These are phyloP conservation scores for Agelaius phoeniceus DNA, from an alignment of 2,113 vertebrate genomes.

Conservation along the genomic window DNA sequence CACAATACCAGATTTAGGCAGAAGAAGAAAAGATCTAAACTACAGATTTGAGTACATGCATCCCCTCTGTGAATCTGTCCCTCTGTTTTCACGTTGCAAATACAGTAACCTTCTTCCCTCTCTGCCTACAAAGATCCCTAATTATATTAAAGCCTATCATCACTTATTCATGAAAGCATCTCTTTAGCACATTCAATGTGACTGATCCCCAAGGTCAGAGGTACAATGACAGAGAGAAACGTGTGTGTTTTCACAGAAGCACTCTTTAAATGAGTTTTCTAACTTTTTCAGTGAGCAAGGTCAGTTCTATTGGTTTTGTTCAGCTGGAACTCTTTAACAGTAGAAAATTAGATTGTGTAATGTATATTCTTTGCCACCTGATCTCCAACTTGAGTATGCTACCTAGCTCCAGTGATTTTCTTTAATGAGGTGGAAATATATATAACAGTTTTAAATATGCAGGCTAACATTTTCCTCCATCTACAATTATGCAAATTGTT, in stretches of 20 bases:
- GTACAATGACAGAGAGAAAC: slow-evolving; percentile 46
- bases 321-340: slow-evolving; percentile 9
- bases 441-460: slow-evolving; percentile 45
- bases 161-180: slow-evolving; percentile 70
- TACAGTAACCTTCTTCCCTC: neutral
- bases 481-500: slow-evolving; percentile 36
- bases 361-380: neutral
- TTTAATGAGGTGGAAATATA: slow-evolving; percentile 36
- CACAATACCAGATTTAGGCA: neutral
- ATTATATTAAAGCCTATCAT: slow-evolving; percentile 72
- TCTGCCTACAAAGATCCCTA: slow-evolving; percentile 25
- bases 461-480: slow-evolving; percentile 13
- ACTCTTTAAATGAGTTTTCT: slow-evolving; percentile 16
- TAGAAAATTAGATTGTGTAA: slow-evolving; percentile 1
- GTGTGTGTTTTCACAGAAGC: slow-evolving; percentile 4
- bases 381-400: neutral
- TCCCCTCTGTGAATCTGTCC: neutral
- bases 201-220: slow-evolving; percentile 68
- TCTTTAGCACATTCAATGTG: slow-evolving; percentile 64
- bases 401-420: slow-evolving; percentile 19
- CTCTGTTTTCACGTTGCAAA: neutral
- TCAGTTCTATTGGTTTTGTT: slow-evolving; percentile 28
- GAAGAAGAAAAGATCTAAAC: neutral
- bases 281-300: slow-evolving; percentile 31
- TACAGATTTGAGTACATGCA: neutral